Base-by-base conservation (phyloP, 2,113 vertebrate genomes). In the Daphoenositta chrysoptera region DNA sequence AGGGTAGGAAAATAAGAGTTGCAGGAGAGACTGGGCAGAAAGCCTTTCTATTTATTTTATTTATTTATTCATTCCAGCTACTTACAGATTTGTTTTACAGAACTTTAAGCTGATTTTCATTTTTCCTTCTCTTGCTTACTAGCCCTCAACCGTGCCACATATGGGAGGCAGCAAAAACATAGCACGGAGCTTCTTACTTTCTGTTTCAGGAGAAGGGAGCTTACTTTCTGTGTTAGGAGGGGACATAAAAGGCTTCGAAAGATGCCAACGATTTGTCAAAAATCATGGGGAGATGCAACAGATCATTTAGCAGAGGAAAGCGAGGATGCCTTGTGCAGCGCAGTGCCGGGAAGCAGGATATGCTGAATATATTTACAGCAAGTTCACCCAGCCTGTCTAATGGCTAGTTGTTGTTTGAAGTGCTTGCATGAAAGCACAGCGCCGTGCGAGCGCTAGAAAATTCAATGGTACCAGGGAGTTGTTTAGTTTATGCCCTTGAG, bases 381-480 rank as follows among this genome's bases (percentile, higher is more conserved):
- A 90, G 85, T 92, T 90, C 71, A 58, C 56, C 68, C 51, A 58
- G 87, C 75, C 79, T 90, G 48, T 37, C 64, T 96, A 70, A 90
- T 90, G 86, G 90, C 90, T 85, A 70, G 91, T 80, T 91, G 66
- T 86, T 90, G 68, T 95, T 93, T 90, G 83, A 92, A 94, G 89
- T 21, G 64, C 87, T 80, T 68, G 88, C 76, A 64, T 60, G 92
- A 76, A 65, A 93, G 92, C 83, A 68, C 87, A 63, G 93, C 51
- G 23, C 42, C 0, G 4, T 83, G 75, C 37, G 68, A 78, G 87
- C 1, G 2, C 80, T 75, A 22, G 64, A 51, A 81, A 82, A 95
- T 89, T 71, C 93, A 65, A 2, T 72, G 93, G 51, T 84, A 78
- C 56, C 14, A 48, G 45, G 63, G 84, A 90, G 86, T 92, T 86